Conservation (phyloP, 2,888 invertebrate genomes). For the Phymatocera aterrima region DNA sequence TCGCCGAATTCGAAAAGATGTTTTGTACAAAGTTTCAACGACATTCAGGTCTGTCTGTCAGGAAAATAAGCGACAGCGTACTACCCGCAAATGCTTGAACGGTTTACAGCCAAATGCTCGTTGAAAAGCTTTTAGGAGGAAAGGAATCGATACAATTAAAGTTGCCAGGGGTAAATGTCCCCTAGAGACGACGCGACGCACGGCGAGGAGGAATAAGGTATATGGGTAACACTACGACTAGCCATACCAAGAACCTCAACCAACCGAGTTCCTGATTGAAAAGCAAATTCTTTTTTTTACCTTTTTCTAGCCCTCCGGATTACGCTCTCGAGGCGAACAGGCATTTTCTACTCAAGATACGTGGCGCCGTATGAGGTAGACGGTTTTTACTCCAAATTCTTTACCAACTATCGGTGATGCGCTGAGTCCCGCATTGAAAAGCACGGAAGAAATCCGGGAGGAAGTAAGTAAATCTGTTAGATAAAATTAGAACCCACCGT, state of each 20-base stretch:
- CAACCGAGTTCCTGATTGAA: constrained; percentile 35
- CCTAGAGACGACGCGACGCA: constrained; percentile 20
- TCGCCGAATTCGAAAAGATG: not conserved
- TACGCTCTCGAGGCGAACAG: not conserved
- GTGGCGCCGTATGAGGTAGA: not conserved
- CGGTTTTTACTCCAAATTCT: not conserved
- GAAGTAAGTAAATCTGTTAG: not conserved
- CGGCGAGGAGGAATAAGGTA: not conserved
- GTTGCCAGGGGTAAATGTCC: constrained; percentile 30
- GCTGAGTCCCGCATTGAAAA: not conserved
- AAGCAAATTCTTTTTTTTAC: constrained; percentile 6
- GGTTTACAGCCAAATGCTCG: constrained; percentile 21
- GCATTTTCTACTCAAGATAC: constrained; percentile 2
- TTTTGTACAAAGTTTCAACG: not conserved
- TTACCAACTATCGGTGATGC: not conserved
- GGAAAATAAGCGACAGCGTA: not conserved
- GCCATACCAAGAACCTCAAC: constrained; percentile 14
- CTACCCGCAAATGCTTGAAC: not conserved
- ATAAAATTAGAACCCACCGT: not conserved
- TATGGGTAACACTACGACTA: constrained; percentile 16
- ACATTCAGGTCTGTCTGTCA: constrained; percentile 6
- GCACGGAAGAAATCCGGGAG: not conserved
- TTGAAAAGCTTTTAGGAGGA: constrained; percentile 36
- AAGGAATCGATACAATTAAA: constrained; percentile 47
- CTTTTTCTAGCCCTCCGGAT: constrained; percentile 11